Conservation (phyloP, 2,888 invertebrate genomes). For the Drosophila mayaguana region DNA sequence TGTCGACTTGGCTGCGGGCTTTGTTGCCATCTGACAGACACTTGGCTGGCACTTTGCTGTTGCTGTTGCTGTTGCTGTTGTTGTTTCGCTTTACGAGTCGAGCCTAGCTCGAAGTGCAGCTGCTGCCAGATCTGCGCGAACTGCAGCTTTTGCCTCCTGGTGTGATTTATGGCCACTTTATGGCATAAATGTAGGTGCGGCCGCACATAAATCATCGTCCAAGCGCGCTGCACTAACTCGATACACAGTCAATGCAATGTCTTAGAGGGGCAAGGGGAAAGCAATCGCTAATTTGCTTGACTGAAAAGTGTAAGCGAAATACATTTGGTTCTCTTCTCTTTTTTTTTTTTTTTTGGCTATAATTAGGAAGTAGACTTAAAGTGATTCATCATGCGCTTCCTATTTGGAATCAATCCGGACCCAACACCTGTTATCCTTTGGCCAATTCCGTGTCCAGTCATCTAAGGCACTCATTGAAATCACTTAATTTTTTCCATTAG, state of each 20-base stretch:
- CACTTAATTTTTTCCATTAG: slow-evolving; percentile 64
- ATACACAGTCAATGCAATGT: slow-evolving; percentile 42
- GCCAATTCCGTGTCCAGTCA: slow-evolving; percentile 49
- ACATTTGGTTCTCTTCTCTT: slow-evolving; percentile 6
- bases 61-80: neutral
- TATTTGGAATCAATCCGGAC: neutral
- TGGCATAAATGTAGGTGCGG: slow-evolving; percentile 80
- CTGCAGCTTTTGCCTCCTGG: slow-evolving; percentile 64
- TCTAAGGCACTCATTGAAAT: slow-evolving; percentile 50
- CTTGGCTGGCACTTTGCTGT: slow-evolving; percentile 34
- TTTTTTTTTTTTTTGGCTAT: slow-evolving; percentile 7
- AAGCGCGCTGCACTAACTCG: slow-evolving; percentile 44
- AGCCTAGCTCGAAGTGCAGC: slow-evolving; percentile 42
- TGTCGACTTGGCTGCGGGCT: slow-evolving; percentile 67
- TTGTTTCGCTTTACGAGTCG: neutral
- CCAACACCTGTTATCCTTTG: slow-evolving; percentile 58
- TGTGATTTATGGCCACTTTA: slow-evolving; percentile 77
- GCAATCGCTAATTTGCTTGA: slow-evolving; percentile 33
- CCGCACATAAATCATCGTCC: slow-evolving; percentile 76
- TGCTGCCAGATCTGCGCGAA: slow-evolving; percentile 45
- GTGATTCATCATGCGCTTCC: slow-evolving; percentile 47
- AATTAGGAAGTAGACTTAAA: slow-evolving; percentile 13
- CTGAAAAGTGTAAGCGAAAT: neutral
- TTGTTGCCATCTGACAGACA: slow-evolving; percentile 42
- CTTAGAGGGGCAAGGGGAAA: slow-evolving; percentile 6